Evolutionary conservation across 2,113 vertebrate genomes (phyloP).

Genomic region (Deroptyus accipitrinus): DNA sequence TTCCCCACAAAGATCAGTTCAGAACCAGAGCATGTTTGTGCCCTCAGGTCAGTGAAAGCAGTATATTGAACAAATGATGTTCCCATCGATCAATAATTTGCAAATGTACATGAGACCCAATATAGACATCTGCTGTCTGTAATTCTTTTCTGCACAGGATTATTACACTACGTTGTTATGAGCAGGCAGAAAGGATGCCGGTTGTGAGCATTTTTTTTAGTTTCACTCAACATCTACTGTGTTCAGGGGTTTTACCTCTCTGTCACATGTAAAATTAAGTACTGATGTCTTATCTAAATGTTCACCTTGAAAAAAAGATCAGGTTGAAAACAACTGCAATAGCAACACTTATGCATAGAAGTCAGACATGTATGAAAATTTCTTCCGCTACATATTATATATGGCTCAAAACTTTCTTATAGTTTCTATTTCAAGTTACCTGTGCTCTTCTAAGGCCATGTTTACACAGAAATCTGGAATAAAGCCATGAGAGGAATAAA

Average conservation of each 20-base stretch:
- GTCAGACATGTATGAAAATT: not conserved
- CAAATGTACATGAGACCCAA: not conserved
- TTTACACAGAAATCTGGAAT: not conserved
- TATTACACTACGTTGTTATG: fast-evolving
- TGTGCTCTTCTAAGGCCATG: not conserved
- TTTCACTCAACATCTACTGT: not conserved
- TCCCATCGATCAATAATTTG: not conserved
- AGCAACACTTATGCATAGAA: not conserved
- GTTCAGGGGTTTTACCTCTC: not conserved
- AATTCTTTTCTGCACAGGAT: not conserved
- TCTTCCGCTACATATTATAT: not conserved
- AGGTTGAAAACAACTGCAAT: not conserved
- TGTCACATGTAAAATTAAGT: not conserved
- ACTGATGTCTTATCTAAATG: not conserved
- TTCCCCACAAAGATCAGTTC: not conserved
- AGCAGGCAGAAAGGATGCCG: not conserved
- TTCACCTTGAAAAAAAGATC: not conserved
- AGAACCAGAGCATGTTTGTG: not conserved
- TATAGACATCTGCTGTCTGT: not conserved
- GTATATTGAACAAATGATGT: not conserved
- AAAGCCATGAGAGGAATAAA: not conserved
- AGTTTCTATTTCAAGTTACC: not conserved
- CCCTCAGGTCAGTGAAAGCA: not conserved
- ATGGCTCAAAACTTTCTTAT: not conserved
- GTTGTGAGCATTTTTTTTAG: not conserved